Percentiles rank a stretch among this genome's conserved stretches.
phyloP scores from a whole-genome alignment of 2,113 vertebrate species.

The Perca schrenkii region DNA sequence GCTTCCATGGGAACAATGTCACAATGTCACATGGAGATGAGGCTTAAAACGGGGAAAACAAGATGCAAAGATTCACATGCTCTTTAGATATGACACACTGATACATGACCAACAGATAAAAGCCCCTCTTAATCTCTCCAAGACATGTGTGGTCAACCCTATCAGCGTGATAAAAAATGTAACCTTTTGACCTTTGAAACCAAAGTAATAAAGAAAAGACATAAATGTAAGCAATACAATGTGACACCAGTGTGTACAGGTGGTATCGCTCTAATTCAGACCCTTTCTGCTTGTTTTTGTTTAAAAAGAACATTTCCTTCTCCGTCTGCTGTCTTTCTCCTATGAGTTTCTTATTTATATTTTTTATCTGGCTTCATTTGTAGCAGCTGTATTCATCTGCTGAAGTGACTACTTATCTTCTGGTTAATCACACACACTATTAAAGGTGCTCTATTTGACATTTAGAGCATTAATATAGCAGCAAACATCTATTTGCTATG shows the following conservation, averaged over 20 bases:
- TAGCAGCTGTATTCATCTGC: neutral
- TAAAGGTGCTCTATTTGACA: too few species aligned
- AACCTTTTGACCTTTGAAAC: constrained; percentile 38
- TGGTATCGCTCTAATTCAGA: constrained; percentile 43
- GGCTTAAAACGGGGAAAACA: constrained; percentile 23
- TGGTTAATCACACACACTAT: neutral
- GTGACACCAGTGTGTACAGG: constrained; percentile 21
- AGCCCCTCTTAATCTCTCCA: constrained; percentile 53
- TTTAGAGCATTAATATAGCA: too few species aligned
- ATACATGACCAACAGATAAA: constrained; percentile 21
- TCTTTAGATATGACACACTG: constrained; percentile 12
- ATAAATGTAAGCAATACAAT: constrained; percentile 45
- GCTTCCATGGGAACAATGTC: constrained; percentile 53
- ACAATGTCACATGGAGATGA: constrained; percentile 32
- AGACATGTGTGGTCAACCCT: constrained; percentile 21
- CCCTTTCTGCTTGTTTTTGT: constrained; percentile 7
- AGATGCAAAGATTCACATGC: constrained; percentile 3
- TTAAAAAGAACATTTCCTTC: neutral
- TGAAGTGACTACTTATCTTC: neutral
- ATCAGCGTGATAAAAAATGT: neutral
- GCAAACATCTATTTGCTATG: too few species aligned
- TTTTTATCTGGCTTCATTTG: neutral
- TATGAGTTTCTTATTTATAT: neutral
- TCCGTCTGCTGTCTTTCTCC: neutral
- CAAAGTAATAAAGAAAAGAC: constrained; percentile 35